These are phyloP conservation scores for Myopa testacea DNA, from an alignment of 2,888 invertebrate genomes.

Conservation along the genomic window DNA sequence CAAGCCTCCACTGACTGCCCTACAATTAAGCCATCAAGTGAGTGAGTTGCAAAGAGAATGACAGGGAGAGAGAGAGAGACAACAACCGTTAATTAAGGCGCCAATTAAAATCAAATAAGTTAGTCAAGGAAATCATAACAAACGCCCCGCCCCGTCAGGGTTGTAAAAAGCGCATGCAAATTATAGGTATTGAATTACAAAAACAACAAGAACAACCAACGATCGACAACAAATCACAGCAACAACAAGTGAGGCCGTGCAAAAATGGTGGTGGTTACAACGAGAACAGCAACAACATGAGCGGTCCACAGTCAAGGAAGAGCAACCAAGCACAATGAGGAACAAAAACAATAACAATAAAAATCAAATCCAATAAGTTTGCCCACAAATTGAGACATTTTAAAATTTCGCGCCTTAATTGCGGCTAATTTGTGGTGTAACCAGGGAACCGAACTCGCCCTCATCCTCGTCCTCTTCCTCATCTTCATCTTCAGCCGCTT, in stretches of 20 bases:
- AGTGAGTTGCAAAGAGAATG: not conserved
- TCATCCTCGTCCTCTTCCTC: not conserved
- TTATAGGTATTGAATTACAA: constrained; percentile 60
- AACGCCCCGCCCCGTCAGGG: constrained; percentile 31
- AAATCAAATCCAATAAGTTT: constrained; percentile 33
- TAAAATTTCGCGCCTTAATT: constrained; percentile 42
- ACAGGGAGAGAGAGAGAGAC: constrained; percentile 40
- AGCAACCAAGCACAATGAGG: not conserved
- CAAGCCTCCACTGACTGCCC: constrained; percentile 22
- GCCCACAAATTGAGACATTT: constrained; percentile 42
- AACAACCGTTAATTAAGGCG: constrained; percentile 59
- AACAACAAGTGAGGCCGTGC: not conserved
- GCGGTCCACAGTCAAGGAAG: not conserved
- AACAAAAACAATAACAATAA: constrained; percentile 6
- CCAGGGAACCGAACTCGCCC: not conserved
- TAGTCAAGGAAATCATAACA: constrained; percentile 56
- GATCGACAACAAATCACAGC: constrained; percentile 11
- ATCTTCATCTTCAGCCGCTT: not conserved
- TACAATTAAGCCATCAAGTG: constrained; percentile 16
- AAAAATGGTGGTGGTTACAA: not conserved
- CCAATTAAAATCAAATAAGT: constrained; percentile 67
- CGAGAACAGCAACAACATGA: not conserved
- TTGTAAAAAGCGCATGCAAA: constrained; percentile 65
- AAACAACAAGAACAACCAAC: constrained; percentile 5
- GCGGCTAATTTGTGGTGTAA: constrained; percentile 36